phyloP scores from a whole-genome alignment of 2,113 vertebrate species.

The Rhodinocichla rosea region DNA sequence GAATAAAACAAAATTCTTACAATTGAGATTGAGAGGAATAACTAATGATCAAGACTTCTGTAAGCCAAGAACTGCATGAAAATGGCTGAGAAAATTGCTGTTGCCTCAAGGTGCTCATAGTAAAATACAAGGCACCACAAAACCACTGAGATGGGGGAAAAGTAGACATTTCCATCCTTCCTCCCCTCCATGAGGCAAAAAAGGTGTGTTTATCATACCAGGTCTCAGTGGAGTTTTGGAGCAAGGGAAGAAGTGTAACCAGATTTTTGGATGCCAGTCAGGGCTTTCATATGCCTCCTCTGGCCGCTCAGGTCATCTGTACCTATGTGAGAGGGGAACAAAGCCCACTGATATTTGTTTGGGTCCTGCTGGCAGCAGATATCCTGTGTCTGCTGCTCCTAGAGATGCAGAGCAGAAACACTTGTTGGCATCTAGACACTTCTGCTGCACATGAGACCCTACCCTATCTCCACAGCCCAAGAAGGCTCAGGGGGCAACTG shows the following conservation, averaged over 20 bases:
- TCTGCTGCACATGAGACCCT: background rate
- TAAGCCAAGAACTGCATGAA: background rate
- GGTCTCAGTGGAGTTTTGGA: background rate
- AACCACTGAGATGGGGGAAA: background rate
- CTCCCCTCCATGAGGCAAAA: background rate
- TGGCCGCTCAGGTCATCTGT: background rate
- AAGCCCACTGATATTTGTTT: background rate
- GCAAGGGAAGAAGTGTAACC: background rate
- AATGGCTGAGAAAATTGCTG: background rate
- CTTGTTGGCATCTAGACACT: background rate
- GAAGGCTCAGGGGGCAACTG: background rate
- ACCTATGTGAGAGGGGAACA: background rate
- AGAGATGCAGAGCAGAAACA: background rate
- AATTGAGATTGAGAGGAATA: background rate
- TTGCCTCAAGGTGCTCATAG: background rate
- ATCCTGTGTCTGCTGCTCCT: background rate
- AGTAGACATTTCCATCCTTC: background rate
- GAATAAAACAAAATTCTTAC: background rate
- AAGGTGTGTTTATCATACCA: background rate
- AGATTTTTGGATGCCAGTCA: background rate
- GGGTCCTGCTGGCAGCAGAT: background rate
- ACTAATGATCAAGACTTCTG: background rate
- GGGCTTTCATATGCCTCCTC: background rate
- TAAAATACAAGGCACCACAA: background rate
- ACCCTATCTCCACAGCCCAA: fast-evolving